Percentiles rank a stretch among this genome's conserved stretches.
Evolutionary conservation across 2,888 invertebrate genomes (phyloP).

Genomic region (Eupelmus urozonus): DNA sequence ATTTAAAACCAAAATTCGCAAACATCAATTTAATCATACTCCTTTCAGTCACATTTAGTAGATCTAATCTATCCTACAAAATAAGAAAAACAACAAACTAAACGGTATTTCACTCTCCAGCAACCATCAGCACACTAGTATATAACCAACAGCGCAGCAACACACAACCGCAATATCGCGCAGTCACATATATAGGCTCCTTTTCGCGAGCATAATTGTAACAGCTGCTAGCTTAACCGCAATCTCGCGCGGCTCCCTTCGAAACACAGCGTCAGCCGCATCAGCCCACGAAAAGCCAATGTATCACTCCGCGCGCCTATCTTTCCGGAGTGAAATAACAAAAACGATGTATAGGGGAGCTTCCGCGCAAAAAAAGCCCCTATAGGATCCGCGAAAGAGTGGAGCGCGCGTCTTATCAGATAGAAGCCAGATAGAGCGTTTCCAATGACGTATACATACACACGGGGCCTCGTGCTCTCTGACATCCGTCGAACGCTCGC

Average conservation of each 20-base stretch:
- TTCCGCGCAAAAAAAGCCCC: neutral
- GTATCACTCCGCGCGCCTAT: too few relatives aligned
- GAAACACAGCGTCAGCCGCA: neutral
- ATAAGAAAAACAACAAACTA: too few relatives aligned
- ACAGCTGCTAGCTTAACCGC: constrained; percentile 2
- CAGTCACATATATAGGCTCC: neutral
- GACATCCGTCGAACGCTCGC: neutral
- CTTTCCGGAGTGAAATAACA: too few relatives aligned
- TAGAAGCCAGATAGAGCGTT: neutral
- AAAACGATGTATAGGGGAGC: too few relatives aligned
- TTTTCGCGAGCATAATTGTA: constrained; percentile 8
- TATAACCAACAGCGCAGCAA: neutral
- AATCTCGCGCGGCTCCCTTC: neutral
- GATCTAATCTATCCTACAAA: too few relatives aligned
- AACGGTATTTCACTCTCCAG: too few relatives aligned
- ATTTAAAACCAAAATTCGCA: too few relatives aligned
- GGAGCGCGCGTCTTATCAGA: neutral
- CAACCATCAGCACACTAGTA: too few relatives aligned
- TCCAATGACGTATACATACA: constrained; percentile 10
- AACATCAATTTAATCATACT: too few relatives aligned
- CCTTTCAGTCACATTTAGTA: too few relatives aligned
- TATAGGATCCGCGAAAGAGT: neutral
- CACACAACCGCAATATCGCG: neutral
- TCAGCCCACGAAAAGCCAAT: too few relatives aligned
- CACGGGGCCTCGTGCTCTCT: neutral